Percentiles rank a stretch among this genome's conserved stretches.
Evolutionary conservation across 2,888 invertebrate genomes (phyloP).

Genomic region (Heteropelma amictum): DNA sequence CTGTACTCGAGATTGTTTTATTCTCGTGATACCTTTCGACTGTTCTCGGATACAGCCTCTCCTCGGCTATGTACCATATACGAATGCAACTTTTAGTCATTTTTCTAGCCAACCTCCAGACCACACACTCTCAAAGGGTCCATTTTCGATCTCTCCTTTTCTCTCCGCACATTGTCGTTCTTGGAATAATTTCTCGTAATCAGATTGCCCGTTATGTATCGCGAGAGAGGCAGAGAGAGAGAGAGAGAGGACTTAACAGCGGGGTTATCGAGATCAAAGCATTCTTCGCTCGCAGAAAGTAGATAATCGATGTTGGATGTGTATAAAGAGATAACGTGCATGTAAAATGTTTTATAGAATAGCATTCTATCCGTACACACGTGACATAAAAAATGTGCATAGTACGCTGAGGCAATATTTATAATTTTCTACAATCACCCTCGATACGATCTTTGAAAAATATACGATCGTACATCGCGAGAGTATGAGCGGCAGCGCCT

Average conservation of each 20-base stretch:
- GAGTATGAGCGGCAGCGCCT: too few relatives aligned
- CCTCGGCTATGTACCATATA: constrained; percentile 1
- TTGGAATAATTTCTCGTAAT: constrained; percentile 60
- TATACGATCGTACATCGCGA: too few relatives aligned
- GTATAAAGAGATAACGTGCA: neutral
- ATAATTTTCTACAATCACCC: too few relatives aligned
- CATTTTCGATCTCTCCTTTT: constrained; percentile 19
- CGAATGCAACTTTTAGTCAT: constrained; percentile 7
- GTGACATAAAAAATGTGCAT: too few relatives aligned
- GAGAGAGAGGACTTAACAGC: constrained; percentile 9
- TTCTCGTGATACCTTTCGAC: constrained; percentile 31
- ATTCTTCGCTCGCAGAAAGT: constrained; percentile 56
- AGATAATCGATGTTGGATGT: constrained; percentile 51
- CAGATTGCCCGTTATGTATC: constrained; percentile 60
- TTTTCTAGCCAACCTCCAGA: constrained; percentile 14
- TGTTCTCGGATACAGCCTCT: constrained; percentile 8
- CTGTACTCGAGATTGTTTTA: constrained; percentile 41
- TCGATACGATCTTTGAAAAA: too few relatives aligned
- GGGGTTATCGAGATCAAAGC: constrained; percentile 57
- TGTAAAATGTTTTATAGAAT: too few relatives aligned
- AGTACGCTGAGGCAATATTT: too few relatives aligned
- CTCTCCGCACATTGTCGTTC: constrained; percentile 54
- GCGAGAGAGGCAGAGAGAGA: constrained; percentile 20
- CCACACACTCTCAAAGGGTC: neutral
- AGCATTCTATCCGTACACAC: too few relatives aligned